Evolutionary conservation across 2,888 invertebrate genomes (phyloP).

Genomic region (Pterobdella sp.): DNA sequence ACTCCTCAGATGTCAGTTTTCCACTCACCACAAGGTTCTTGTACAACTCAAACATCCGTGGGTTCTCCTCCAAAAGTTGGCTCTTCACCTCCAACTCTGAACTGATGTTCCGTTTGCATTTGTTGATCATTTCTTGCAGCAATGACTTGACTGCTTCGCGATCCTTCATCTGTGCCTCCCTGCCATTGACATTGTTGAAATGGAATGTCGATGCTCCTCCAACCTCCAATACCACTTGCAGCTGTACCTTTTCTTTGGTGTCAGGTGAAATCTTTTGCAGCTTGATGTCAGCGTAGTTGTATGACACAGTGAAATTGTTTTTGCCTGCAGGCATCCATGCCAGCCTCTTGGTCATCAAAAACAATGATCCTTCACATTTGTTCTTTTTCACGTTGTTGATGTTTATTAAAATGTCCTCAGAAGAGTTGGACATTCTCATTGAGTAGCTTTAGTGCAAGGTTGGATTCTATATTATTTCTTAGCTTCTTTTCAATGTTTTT

Average conservation of each 20-base stretch:
- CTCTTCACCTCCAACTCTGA: conserved; percentile 83
- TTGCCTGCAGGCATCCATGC: conserved; percentile 89
- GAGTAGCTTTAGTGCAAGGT: neutral
- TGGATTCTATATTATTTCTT: neutral
- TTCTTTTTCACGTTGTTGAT: conserved; percentile 85
- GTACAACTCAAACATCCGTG: conserved; percentile 81
- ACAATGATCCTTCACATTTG: conserved; percentile 88
- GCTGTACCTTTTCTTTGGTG: conserved; percentile 92
- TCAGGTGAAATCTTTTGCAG: conserved; percentile 89
- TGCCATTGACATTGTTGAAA: conserved; percentile 79
- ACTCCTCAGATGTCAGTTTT: conserved; percentile 90
- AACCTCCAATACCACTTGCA: conserved; percentile 90
- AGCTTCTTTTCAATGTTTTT: no score
- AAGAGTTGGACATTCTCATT: conserved; percentile 35
- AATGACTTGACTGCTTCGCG: conserved; percentile 86
- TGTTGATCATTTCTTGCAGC: conserved; percentile 79
- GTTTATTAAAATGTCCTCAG: conserved; percentile 85
- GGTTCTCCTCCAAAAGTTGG: conserved; percentile 73
- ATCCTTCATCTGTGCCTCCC: conserved; percentile 74
- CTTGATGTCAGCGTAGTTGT: conserved; percentile 90
- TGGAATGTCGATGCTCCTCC: conserved; percentile 92
- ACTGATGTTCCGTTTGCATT: conserved; percentile 83
- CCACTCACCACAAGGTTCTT: conserved; percentile 92
- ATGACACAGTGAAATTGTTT: conserved; percentile 83
- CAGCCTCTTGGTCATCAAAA: conserved; percentile 87